Conservation (phyloP, 2,113 vertebrate species). For the Marmota monax region DNA sequence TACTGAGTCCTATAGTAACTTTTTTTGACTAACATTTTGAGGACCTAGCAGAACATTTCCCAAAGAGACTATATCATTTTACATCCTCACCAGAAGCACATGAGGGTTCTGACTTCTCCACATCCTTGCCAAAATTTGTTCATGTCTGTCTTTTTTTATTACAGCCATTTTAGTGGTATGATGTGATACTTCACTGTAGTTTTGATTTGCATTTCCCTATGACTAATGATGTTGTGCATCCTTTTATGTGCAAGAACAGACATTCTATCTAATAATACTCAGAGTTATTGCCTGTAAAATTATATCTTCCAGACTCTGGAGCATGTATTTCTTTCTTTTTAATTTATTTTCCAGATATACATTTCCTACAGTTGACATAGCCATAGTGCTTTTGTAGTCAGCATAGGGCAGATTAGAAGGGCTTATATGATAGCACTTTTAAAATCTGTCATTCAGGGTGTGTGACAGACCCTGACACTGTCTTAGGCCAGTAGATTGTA, state of each 20-base stretch:
- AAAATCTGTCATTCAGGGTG: neutral
- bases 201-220: conserved; percentile 21
- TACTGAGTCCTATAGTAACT: neutral
- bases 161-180: neutral
- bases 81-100: neutral
- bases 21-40: neutral
- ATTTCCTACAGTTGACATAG: neutral
- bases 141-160: neutral
- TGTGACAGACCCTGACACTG: neutral
- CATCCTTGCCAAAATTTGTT: neutral
- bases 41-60: neutral
- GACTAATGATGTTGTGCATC: neutral
- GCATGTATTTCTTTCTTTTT: neutral
- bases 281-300: neutral
- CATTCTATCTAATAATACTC: neutral
- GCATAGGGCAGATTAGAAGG: neutral
- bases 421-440: neutral
- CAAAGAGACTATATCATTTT: neutral
- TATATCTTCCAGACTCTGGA: neutral
- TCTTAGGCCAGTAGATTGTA: neutral
- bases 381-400: neutral
- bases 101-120: neutral
- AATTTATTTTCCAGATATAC: neutral
- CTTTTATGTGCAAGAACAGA: conserved; percentile 1
- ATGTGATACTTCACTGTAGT: neutral